Base-by-base conservation (phyloP, 1,140 invertebrate genomes). In the Zaprionus lachaisei region DNA sequence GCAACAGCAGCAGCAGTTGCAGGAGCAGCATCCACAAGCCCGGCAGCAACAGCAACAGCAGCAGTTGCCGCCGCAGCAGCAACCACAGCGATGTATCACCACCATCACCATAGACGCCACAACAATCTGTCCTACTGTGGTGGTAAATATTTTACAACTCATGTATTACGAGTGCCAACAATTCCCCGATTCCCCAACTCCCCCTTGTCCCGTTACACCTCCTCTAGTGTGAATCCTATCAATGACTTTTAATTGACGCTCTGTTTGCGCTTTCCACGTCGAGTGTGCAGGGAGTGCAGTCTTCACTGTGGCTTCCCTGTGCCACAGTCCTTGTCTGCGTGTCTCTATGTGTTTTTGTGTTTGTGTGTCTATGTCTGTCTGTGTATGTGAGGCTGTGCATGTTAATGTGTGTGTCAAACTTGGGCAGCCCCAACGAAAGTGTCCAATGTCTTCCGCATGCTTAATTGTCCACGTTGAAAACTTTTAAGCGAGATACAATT, bases 71-170 rank as follows among this genome's bases (percentile, higher is more conserved):
- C 75, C 63, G 66, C 86, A 51, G 69, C 80, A 67, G 67, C 77
- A 54, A 80, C 76, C 41, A 55, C 73, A 66, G 91, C 74, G 38
- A 92, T 92, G 92, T 92, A 92, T 75, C 84, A 89, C 47, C 85
- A 89, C 26, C 85, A 89, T 51, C 83, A 87, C 34, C 84, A 87
- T 67, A 61, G 92, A 54, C 92, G 92, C 49, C 92, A 92, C 78
- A 92, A 92, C 71, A 92, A 92, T 67, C 75, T 92, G 62, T 92
- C 92, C 68, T 92, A 92, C 74, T 92, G 92, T 70, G 91, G 91
- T 77, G 92, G 92, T 92, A 92, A 91, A 86, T 92, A 91, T 75
- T 72, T 63, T 41, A 11, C 67, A 79, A 64, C 55, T 24, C 6
- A 20, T 22, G 47, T 17, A 49, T 20, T 51, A 20, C 47, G 41